Percentiles rank a stretch among this genome's conserved stretches.
These are phyloP conservation scores for Drosophila sordidula DNA, from an alignment of 2,888 invertebrate species.

Conservation along the genomic window DNA sequence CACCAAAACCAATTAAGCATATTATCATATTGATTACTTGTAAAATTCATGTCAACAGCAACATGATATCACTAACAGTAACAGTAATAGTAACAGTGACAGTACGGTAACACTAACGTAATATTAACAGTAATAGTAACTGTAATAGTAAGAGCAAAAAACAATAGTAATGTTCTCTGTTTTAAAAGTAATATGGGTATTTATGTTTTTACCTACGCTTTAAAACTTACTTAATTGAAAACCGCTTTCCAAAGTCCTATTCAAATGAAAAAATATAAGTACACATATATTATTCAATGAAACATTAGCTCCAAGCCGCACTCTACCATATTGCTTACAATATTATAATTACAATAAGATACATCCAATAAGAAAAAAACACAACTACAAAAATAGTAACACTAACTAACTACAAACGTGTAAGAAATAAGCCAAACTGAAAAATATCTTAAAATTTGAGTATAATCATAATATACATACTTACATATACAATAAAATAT, in stretches of 20 bases:
- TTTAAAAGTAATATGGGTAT: conserved; percentile 26
- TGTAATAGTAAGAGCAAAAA: conserved; percentile 2
- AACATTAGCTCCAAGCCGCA: conserved; percentile 79
- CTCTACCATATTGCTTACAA: conserved; percentile 70
- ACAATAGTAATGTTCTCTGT: conserved; percentile 32
- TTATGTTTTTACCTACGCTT: conserved; percentile 34
- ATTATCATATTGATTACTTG: conserved; percentile 29
- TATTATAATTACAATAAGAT: conserved; percentile 49
- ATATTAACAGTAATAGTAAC: conserved; percentile 5
- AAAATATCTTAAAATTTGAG: conserved; percentile 26
- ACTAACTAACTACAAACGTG: conserved; percentile 34
- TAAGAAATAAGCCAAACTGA: conserved; percentile 35
- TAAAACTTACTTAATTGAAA: conserved; percentile 18
- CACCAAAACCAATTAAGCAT: conserved; percentile 25
- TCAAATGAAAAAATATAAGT: conserved; percentile 41
- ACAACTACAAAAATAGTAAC: conserved; percentile 54
- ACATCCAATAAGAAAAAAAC: conserved; percentile 25
- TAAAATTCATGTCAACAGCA: conserved; percentile 12
- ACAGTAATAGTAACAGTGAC: conserved; percentile 22
- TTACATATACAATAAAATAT: conserved; percentile 31
- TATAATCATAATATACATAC: conserved; percentile 34
- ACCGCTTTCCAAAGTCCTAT: conserved; percentile 38
- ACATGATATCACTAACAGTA: conserved; percentile 20
- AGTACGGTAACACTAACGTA: conserved; percentile 14
- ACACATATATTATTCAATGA: conserved; percentile 69